A percentile compares a stretch with the other conserved stretches of the same genome.
Conservation (phyloP, 2,113 vertebrate species). For the Cryptotis parvus region DNA sequence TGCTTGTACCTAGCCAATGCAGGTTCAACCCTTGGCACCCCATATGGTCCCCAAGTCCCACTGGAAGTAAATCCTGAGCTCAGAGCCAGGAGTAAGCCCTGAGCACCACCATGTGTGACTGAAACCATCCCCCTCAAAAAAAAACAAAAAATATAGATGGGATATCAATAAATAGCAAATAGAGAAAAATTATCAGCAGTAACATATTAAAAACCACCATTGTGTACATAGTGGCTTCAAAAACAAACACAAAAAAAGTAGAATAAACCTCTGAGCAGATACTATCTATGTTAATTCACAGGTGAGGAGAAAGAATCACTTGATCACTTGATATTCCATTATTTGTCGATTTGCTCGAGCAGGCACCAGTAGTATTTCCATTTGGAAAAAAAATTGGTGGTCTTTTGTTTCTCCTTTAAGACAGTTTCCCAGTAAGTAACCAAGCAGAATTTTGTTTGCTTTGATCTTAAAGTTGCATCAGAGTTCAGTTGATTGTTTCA, state of each 20-base stretch:
- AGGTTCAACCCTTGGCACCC: too few relatives aligned
- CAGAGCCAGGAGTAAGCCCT: too few relatives aligned
- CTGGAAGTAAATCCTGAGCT: too few relatives aligned
- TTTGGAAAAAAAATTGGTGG: too few relatives aligned
- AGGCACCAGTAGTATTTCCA: too few relatives aligned
- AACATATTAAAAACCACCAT: background rate
- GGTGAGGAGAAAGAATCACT: background rate
- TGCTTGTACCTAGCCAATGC: too few relatives aligned
- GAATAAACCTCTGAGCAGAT: background rate
- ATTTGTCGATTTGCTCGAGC: too few relatives aligned
- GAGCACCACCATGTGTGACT: too few relatives aligned
- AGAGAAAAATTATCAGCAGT: background rate
- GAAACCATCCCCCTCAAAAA: too few relatives aligned
- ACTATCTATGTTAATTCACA: background rate
- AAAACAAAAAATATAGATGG: background rate
- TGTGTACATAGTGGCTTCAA: background rate
- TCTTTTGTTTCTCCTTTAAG: conserved; percentile 42
- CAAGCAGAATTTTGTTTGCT: conserved; percentile 27
- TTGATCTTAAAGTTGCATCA: background rate
- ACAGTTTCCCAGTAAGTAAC: conserved; percentile 53
- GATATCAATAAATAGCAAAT: background rate
- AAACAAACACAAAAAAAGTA: conserved; percentile 39
- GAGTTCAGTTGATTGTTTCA: conserved; percentile 40
- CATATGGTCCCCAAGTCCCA: too few relatives aligned
- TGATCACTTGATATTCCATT: too few relatives aligned